A percentile compares a stretch with the other conserved stretches of the same genome.
These are phyloP conservation scores for Ctenoplectra terminalis DNA, from an alignment of 1,140 invertebrate species.

Conservation along the genomic window DNA sequence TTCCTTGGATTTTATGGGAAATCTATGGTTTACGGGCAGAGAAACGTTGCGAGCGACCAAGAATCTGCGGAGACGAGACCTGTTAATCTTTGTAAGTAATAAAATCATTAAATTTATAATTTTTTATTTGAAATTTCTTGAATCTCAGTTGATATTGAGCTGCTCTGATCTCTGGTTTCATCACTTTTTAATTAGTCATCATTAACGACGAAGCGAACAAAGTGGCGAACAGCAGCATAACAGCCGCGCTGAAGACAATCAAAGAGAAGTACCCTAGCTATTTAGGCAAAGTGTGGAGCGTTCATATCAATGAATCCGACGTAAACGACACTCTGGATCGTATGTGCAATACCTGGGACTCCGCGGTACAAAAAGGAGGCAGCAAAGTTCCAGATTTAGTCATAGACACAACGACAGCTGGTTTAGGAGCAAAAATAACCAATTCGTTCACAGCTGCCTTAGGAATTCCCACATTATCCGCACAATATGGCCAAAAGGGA, in stretches of 20 bases:
- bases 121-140: neutral
- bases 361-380: constrained; percentile 55
- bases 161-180: constrained; percentile 15
- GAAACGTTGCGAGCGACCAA: neutral
- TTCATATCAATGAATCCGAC: constrained; percentile 71
- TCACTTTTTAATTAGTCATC: constrained; percentile 69
- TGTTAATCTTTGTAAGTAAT: constrained; percentile 43
- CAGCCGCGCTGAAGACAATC: constrained; percentile 69
- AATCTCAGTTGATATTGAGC: too few species aligned
- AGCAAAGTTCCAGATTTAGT: constrained; percentile 89
- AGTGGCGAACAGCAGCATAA: constrained; percentile 75
- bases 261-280: constrained; percentile 67
- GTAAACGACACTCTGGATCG: constrained; percentile 62
- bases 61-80: neutral
- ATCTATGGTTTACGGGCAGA: neutral
- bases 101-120: neutral
- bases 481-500: constrained; percentile 91
- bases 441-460: constrained; percentile 91
- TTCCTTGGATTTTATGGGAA: neutral
- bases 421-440: constrained; percentile 90
- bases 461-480: constrained; percentile 91
- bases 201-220: constrained; percentile 75
- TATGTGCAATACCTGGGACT: constrained; percentile 75
- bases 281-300: constrained; percentile 71
- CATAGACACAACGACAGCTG: constrained; percentile 90